Base-by-base conservation (phyloP, 2,797 vertebrate genomes). In the Gephyroberyx darwinii region DNA sequence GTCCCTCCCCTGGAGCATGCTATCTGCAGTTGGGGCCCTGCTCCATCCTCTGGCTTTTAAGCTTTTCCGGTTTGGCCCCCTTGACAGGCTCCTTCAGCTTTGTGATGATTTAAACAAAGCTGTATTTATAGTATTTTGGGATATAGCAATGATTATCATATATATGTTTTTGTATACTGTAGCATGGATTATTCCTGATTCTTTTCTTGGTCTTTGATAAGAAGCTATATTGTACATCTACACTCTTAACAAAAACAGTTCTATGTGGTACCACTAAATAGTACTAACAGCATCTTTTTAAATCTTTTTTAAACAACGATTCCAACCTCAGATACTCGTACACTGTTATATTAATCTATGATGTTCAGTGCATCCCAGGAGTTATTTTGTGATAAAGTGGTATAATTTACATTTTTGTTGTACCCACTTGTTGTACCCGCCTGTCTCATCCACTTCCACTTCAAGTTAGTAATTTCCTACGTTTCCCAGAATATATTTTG, bases 41-140 rank as follows among this genome's bases (percentile, higher is more conserved):
- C 58, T 55, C 51, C 54, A 9, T 71, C 77, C 60, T 55, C 52
- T 43, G 59, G 59, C 17, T 78, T 74, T 60, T 62, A 63, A 63
- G 26, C 52, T 35, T 59, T 63, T 67, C 9, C 39, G 5, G 14
- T n/a, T 33, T 13, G 8, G 39, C 50, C 43, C 16, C n/a, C 37
- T 16, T 55, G 37, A 65, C 51, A 31, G 22, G 30, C 16, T 12
- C 22, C 45, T 30, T 45, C 47, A 37, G 10, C 22, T 22, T 35
- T 22, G 19, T 10, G n/a, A 35, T 58, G 39, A 22, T 61, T 30
- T 19, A 30, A 45, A 43, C 41, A 45, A 41, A 31, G 8, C 20
- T 26, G 39, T 2, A 13, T 26, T 12, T 30, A 17, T 17, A 48
- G 5, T 19, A 48, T 48, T 19, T 43, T 14, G 41, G 13, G 41